These are phyloP conservation scores for Pedetes capensis DNA, from an alignment of 2,113 vertebrate genomes.

Conservation along the genomic window DNA sequence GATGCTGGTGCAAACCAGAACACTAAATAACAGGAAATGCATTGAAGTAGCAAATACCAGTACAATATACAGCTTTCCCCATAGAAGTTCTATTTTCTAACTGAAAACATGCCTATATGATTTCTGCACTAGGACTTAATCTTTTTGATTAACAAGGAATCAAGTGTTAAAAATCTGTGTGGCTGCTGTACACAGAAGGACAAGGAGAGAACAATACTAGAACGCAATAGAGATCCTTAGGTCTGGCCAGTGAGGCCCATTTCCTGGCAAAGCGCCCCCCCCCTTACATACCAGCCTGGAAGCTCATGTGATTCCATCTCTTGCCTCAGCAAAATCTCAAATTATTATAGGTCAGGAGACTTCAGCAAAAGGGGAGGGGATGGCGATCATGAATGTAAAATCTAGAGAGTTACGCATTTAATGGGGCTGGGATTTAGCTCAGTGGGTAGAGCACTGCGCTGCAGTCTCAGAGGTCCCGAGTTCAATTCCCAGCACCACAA, in stretches of 20 bases:
- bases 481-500: too few species aligned
- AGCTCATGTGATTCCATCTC: slow-evolving; percentile 4
- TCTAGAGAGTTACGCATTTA: slow-evolving; percentile 3
- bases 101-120: background rate
- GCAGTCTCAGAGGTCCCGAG: too few species aligned
- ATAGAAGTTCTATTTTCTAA: background rate
- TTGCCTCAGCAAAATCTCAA: slow-evolving; percentile 54
- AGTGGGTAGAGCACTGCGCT: too few species aligned
- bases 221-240: fast-evolving
- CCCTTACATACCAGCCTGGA: background rate
- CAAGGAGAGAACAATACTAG: background rate
- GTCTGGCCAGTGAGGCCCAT: background rate
- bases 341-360: slow-evolving; percentile 22
- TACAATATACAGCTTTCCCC: background rate
- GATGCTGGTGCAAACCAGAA: background rate
- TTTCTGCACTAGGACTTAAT: slow-evolving; percentile 9
- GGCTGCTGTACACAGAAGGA: background rate
- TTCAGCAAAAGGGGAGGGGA: background rate
- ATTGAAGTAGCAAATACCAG: background rate
- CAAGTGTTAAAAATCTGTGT: background rate
- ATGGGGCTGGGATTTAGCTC: background rate
- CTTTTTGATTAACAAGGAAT: background rate
- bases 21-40: background rate
- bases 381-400: background rate
- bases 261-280: slow-evolving; percentile 23